Evolutionary conservation across 2,888 invertebrate genomes (phyloP).

Genomic region (Mellilla xanthometata): DNA sequence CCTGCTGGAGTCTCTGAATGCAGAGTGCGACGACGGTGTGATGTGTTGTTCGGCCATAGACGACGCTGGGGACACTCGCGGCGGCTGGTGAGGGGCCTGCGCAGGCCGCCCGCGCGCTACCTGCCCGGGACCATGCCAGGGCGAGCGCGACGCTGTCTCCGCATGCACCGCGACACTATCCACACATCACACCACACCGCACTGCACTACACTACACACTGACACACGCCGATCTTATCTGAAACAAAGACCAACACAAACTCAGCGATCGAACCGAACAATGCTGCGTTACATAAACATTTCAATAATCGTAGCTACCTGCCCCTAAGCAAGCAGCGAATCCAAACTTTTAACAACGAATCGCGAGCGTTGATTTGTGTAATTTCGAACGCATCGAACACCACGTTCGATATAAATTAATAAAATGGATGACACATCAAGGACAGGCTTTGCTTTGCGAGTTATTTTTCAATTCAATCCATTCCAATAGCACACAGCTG

Average conservation of each 20-base stretch:
- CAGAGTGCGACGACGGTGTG: conserved; percentile 88
- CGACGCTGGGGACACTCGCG: conserved; percentile 89
- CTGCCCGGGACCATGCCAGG: conserved; percentile 82
- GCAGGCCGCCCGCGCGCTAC: conserved; percentile 82
- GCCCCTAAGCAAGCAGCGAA: conserved; percentile 38
- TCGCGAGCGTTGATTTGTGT: conserved; percentile 9
- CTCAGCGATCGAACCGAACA: conserved; percentile 67
- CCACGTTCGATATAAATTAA: conserved; percentile 64
- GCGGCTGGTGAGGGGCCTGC: conserved; percentile 81
- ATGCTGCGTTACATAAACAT: conserved; percentile 80
- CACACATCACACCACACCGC: conserved; percentile 43
- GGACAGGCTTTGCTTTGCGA: conserved; percentile 66
- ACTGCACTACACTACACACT: conserved; percentile 38
- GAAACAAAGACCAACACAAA: conserved; percentile 72
- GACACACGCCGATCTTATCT: conserved; percentile 63
- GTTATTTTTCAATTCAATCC: conserved; percentile 68
- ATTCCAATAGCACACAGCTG: conserved; percentile 57
- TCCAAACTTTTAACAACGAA: conserved; percentile 21
- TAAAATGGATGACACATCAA: conserved; percentile 79
- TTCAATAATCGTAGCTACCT: conserved; percentile 64
- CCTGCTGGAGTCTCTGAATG: conserved; percentile 86
- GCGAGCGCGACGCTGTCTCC: conserved; percentile 64
- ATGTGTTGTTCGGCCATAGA: conserved; percentile 96
- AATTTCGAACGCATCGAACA: conserved; percentile 37
- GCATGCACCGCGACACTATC: conserved; percentile 59